Base-by-base conservation (phyloP, 2,113 vertebrate genomes). In the Grantiella picta region DNA sequence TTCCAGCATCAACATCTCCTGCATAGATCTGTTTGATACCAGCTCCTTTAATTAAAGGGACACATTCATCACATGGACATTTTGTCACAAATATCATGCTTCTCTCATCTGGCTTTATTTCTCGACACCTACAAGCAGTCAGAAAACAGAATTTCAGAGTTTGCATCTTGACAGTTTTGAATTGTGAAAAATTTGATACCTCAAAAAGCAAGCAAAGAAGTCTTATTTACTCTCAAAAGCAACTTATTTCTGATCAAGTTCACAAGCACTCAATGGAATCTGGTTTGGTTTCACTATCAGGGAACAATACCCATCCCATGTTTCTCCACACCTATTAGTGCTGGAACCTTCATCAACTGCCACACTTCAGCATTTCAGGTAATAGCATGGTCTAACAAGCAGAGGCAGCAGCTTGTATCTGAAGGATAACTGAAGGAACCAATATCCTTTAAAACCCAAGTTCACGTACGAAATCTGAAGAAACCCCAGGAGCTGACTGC, bases 81-180 rank as follows among this genome's bases (percentile, higher is more conserved):
- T 99, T 99, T 0, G 99, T 99, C 22, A 99, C 99, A 97, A 99
- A 99, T 97, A 99, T 97, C 98, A 99, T 98, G 75, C 98, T 98
- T 96, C 97, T 96, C 86, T 99, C 99, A 19, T 98, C 98, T 4
- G 98, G 97, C 81, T 98, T 98, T 97, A 99, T 98, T 94, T 99
- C 98, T 64, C 98, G 98, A 90, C 98, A 98, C 94, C 99, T 99
- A 96, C 19, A 94, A 94, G 82, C 29, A 89, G 72, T 61, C 60
- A 90, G 47, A 91, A 92, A 90, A 73, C 90, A 57, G 69, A 65
- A 64, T 53, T 73, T 65, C 90, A 73, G 38, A 73, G 31, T 66
- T 86, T 59, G 2, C 29, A 23, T 18, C 42, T 33, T 28, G 20
- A 23, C 23, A 44, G 17, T 31, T 96, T 82, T 86, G 38, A 53